Base-by-base conservation (phyloP, 1,140 invertebrate genomes). In the Goniozus legneri region DNA sequence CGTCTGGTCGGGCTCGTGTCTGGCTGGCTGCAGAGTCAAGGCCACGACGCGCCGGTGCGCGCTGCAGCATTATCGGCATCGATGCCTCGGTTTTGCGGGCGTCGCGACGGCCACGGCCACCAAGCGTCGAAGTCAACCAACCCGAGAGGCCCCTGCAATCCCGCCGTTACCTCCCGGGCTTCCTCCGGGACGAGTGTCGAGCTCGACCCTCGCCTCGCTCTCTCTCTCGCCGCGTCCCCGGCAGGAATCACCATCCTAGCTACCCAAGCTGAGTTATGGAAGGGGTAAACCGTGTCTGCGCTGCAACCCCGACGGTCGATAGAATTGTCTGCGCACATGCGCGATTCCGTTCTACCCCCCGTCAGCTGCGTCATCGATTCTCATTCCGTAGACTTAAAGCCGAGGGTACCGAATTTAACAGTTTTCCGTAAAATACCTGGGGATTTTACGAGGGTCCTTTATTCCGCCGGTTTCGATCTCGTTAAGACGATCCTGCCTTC, bases 351-450 rank as follows among this genome's bases (percentile, higher is more conserved):
- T 18, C 51, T 57, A n/a, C n/a, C n/a, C n/a, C n/a, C n/a, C 61
- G 69, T 74, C 73, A 75, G 73, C 73, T 75, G 73, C 73, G 71
- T 62, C 70, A 72, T 71, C 62, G 65, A 69, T 65, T 65, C 62
- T 53, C 54, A 50, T 56, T 47, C 37, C 38, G 50, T 58, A 67
- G 65, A 60, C 67, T 73, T 73, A 73, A 71, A 73, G 70, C 53
- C 52, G 69, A 73, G 44, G 51, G 49, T 34, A 41, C 42, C 54
- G 58, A 61, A 61, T 60, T n/a, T n/a, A n/a, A n/a, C n/a, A n/a
- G n/a, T n/a, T n/a, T n/a, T n/a, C n/a, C n/a, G n/a, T n/a, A n/a
- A n/a, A n/a, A n/a, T n/a, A n/a, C n/a, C n/a, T n/a, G n/a, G n/a
- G n/a, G n/a, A n/a, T n/a, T n/a, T n/a, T n/a, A n/a, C n/a, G n/a